phyloP scores from a whole-genome alignment of 1,140 invertebrate species.

The Heterodera schachtii region DNA sequence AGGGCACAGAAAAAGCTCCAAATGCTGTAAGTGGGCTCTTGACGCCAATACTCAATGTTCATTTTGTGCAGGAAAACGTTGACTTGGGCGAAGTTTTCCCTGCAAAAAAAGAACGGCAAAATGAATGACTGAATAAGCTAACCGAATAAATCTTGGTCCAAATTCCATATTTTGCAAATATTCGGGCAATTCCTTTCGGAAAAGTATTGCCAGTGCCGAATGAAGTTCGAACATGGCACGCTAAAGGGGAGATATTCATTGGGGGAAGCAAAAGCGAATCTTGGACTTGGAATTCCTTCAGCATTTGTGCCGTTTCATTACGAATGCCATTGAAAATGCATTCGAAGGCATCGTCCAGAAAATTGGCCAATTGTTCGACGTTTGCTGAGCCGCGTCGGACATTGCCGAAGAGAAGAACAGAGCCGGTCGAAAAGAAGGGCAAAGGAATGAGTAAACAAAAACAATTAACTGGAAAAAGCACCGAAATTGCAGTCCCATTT shows the following conservation, averaged over 20 bases:
- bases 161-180: slow-evolving; percentile 63
- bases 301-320: slow-evolving; percentile 53
- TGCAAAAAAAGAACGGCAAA: slow-evolving; percentile 33
- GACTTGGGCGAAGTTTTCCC: slow-evolving; percentile 65
- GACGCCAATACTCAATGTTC: slow-evolving; percentile 62
- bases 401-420: slow-evolving; percentile 58
- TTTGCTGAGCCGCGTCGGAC: slow-evolving; percentile 31
- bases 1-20: slow-evolving; percentile 61
- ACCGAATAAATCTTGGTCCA: slow-evolving; percentile 60
- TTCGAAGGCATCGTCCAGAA: slow-evolving; percentile 57
- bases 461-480: background rate
- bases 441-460: background rate
- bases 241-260: background rate
- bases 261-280: background rate
- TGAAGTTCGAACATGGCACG: slow-evolving; percentile 55
- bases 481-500: slow-evolving; percentile 40
- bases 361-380: slow-evolving; percentile 42
- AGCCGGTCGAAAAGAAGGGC: slow-evolving; percentile 49
- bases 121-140: background rate
- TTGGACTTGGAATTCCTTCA: slow-evolving; percentile 54
- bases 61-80: slow-evolving; percentile 65
- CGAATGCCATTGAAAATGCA: slow-evolving; percentile 57
- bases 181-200: slow-evolving; percentile 61
- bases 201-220: slow-evolving; percentile 48
- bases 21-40: slow-evolving; percentile 63